Evolutionary conservation across 2,888 invertebrate genomes (phyloP).

Genomic region (Mantis religiosa): DNA sequence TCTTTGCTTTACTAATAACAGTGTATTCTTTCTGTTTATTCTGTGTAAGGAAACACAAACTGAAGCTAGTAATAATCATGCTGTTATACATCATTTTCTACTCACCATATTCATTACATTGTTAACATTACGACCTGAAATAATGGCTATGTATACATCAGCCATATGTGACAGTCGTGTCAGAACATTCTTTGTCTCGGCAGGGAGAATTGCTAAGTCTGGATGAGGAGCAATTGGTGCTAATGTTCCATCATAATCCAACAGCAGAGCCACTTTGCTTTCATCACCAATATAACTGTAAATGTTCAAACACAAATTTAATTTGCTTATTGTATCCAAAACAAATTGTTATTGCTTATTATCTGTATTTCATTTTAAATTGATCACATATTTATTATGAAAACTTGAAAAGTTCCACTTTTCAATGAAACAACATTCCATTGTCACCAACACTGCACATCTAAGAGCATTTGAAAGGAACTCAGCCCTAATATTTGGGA

Average conservation of each 20-base stretch:
- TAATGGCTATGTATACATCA: slow-evolving; percentile 81
- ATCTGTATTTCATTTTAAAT: neutral
- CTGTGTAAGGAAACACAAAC: too few species aligned
- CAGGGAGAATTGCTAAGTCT: slow-evolving; percentile 78
- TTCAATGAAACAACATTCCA: too few species aligned
- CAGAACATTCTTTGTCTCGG: slow-evolving; percentile 79
- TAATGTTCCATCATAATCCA: slow-evolving; percentile 86
- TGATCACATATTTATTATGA: neutral
- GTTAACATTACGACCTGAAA: slow-evolving; percentile 81
- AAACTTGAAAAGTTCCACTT: neutral
- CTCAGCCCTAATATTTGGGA: too few species aligned
- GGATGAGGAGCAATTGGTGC: slow-evolving; percentile 88
- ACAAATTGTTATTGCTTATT: neutral
- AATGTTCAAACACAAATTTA: neutral
- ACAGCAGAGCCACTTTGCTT: slow-evolving; percentile 74
- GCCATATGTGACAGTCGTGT: slow-evolving; percentile 78
- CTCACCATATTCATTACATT: slow-evolving; percentile 83
- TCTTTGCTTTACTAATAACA: too few species aligned
- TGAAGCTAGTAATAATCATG: too few species aligned
- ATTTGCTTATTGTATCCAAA: neutral
- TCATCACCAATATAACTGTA: slow-evolving; percentile 78
- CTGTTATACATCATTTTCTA: neutral
- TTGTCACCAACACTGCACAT: too few species aligned
- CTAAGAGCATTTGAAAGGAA: too few species aligned
- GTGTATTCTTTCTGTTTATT: too few species aligned